Evolutionary conservation across 1,140 invertebrate genomes (phyloP), one percentile per base, ranked within the genome.

Genomic region (Trichonephila clavipes): DNA sequence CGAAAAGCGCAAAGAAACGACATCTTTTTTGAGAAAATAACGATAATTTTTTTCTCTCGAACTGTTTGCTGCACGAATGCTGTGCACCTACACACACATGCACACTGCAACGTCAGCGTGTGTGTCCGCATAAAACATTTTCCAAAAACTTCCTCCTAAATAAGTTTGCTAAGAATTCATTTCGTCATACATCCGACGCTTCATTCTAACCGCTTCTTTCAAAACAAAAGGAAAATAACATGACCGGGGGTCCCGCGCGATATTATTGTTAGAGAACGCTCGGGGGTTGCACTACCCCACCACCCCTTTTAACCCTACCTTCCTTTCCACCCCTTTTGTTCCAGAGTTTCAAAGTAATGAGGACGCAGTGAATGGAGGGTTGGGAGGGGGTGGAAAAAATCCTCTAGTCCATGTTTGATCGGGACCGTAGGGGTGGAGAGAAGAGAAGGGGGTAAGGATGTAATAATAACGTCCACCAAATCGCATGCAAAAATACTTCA

Each of bases 391-490:
- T 72, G 61, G 40, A 62, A 62, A 69, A 61, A 69, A 61, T 44
- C 66, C 51, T 82, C 88, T 28, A 92, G 81, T 92, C 91, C 58
- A 92, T 92, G 91, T 92, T 87, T 92, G 91, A 92, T 92, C 91
- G 51, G 28, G 62, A 34, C 51, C 72, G 90, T 18, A 10, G 89
- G 61, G 90, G 61, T 92, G 19, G 28, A 18, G 82, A 16, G 44
- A 3, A 14, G 72, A 61, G 81, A 28, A 24, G 61, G 2, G 82
- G 81, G 90, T 61, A n/a, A 21, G 83, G 66, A 86, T 28, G 91
- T 64, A 92, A 87, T 92, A 92, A 92, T 92, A 92, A 92, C 91
- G 91, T 62, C 91, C 91, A 92, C 77, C 90, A 83, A 92, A 92
- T 92, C 90, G 90, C 59, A 92, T 92, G 90, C 90, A 92, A 86